A percentile compares a stretch with the other conserved stretches of the same genome.
These are phyloP conservation scores for Panorpa germanica DNA, from an alignment of 2,888 invertebrate genomes.

Conservation along the genomic window DNA sequence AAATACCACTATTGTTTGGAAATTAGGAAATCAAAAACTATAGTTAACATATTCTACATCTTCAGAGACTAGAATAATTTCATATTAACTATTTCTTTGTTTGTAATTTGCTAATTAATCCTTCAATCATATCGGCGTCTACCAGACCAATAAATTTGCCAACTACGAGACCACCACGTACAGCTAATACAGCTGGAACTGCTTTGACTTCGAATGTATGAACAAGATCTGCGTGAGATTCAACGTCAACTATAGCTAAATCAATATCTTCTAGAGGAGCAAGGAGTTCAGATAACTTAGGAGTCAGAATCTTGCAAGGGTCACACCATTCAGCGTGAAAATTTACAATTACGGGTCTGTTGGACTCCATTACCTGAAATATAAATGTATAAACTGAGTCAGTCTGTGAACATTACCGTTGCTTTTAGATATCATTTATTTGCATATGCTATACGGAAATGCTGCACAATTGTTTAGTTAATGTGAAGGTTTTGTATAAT, in stretches of 20 bases:
- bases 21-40: too few species aligned
- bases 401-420: background rate
- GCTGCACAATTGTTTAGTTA: too few species aligned
- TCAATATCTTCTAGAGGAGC: constrained; percentile 52
- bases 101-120: constrained; percentile 43
- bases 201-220: constrained; percentile 70
- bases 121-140: constrained; percentile 62
- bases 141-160: constrained; percentile 80
- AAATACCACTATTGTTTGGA: too few species aligned
- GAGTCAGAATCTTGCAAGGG: constrained; percentile 73
- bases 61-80: too few species aligned
- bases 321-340: constrained; percentile 87
- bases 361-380: constrained; percentile 54
- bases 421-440: too few species aligned
- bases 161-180: constrained; percentile 62
- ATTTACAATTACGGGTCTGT: constrained; percentile 73
- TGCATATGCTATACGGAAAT: too few species aligned
- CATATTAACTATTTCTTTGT: constrained; percentile 13
- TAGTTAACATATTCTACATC: too few species aligned
- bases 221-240: constrained; percentile 61
- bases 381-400: constrained; percentile 8
- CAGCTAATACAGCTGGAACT: constrained; percentile 65
- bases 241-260: constrained; percentile 67
- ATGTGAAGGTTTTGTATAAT: too few species aligned
- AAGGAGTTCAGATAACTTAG: constrained; percentile 59